phyloP scores from a whole-genome alignment of 2,797 vertebrate species.

The Semotilus atromaculatus region DNA sequence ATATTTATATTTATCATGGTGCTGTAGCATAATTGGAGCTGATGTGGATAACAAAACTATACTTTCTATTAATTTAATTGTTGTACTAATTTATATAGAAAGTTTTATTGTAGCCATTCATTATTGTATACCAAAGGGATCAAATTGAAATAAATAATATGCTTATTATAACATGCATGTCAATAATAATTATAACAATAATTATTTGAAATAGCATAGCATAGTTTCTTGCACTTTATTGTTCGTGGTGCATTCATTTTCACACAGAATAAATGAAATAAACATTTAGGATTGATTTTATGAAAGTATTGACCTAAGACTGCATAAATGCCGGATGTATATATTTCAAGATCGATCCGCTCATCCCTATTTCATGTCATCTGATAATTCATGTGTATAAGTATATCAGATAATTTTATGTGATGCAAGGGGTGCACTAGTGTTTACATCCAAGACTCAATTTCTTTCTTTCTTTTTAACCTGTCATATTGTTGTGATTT shows the following conservation, averaged over 20 bases:
- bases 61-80: not conserved
- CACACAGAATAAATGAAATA: not conserved
- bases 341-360: not conserved
- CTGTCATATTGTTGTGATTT: constrained; percentile 1
- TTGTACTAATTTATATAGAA: not conserved
- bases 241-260: not conserved
- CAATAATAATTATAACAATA: too few relatives aligned
- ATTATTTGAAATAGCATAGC: not conserved
- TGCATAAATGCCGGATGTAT: not conserved
- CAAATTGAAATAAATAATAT: not conserved
- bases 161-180: not conserved
- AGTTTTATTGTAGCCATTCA: not conserved
- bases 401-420: not conserved
- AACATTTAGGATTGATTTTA: not conserved
- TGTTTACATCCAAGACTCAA: not conserved
- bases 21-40: not conserved
- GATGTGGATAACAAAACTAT: not conserved
- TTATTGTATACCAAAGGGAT: not conserved
- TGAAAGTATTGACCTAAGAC: not conserved
- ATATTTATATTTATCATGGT: not conserved
- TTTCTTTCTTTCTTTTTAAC: not conserved
- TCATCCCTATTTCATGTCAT: not conserved
- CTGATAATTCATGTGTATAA: not conserved
- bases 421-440: not conserved
- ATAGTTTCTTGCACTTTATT: not conserved